These are phyloP conservation scores for Suillia variegata DNA, from an alignment of 2,888 invertebrate genomes.

Conservation along the genomic window DNA sequence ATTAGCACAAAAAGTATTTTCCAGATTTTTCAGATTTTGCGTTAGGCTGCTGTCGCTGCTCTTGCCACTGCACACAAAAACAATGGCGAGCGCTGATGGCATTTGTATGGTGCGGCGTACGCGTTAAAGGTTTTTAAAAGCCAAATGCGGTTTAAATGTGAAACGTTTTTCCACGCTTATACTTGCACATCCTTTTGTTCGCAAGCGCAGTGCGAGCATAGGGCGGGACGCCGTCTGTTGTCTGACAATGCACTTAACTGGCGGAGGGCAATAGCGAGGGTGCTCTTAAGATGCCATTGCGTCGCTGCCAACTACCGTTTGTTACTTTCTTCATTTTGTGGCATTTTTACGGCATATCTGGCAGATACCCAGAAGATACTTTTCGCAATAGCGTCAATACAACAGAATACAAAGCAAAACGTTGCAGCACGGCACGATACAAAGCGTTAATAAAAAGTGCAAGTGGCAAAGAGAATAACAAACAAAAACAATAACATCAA, in stretches of 20 bases:
- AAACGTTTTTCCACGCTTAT: not conserved
- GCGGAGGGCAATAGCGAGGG: not conserved
- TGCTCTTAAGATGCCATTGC: not conserved
- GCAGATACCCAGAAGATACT: too few relatives aligned
- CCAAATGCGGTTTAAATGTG: not conserved
- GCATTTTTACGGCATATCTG: not conserved
- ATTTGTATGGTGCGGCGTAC: too few relatives aligned
- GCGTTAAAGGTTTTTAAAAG: not conserved
- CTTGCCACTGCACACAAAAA: too few relatives aligned
- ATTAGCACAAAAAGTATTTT: too few relatives aligned
- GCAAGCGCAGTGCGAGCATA: too few relatives aligned
- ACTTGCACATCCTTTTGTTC: not conserved
- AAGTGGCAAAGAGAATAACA: not conserved
- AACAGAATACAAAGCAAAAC: too few relatives aligned
- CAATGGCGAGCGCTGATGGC: too few relatives aligned
- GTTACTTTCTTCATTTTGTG: not conserved
- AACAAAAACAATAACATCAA: conserved; percentile 20
- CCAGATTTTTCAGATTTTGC: too few relatives aligned
- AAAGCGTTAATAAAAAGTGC: too few relatives aligned
- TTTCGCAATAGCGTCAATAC: not conserved
- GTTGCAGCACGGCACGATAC: too few relatives aligned
- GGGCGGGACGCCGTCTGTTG: not conserved
- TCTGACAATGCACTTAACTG: not conserved
- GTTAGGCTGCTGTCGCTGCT: too few relatives aligned
- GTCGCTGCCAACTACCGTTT: not conserved